Evolutionary conservation across 2,113 vertebrate species (phyloP), one percentile per base, ranked within the genome.

Genomic region (Lampris megalopsis): DNA sequence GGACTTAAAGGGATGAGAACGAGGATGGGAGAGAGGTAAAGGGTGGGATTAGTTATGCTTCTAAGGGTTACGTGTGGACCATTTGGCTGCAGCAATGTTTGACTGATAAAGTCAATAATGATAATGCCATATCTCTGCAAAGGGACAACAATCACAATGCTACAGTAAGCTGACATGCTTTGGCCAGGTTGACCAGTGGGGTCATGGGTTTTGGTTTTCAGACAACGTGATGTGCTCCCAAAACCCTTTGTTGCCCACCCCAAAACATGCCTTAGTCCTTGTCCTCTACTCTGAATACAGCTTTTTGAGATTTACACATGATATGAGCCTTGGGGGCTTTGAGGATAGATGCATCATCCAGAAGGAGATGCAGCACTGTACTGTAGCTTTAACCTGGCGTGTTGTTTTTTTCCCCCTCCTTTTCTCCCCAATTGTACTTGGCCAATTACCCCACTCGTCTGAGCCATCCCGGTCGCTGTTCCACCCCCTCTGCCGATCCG

Each of bases 251-350:
- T 5, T 37, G 24, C 52, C 2, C 1, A 67, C 24, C 11, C 36
- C 65, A 73, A 47, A 3, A 67, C 48, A 63, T 63, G 61, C 56
- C 9, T 70, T 79, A 64, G 53, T n/a, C 64, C 70, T 52, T 10
- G 24, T 53, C 50, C n/a, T 53, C n/a, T 11, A 45, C 42, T 64
- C 71, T 24, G 63, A 40, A 63, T 10, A 63, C 40, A 36, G 53
- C 8, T 10, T 58, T 68, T 58, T 68, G 50, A 77, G 76, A 80
- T 86, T 83, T 74, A 59, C 43, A 75, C 49, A 65, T 53, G 58
- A 3, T 11, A 66, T 73, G 79, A 88, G 79, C 73, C 68, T 9
- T 64, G 57, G 37, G 67, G 66, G 63, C 75, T 72, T 64, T 73
- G 54, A 13, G 58, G 62, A 79, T 50, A 49, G 43, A 76, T 58